phyloP scores from a whole-genome alignment of 1,140 invertebrate species.

The Drosophila pseudoobscura region DNA sequence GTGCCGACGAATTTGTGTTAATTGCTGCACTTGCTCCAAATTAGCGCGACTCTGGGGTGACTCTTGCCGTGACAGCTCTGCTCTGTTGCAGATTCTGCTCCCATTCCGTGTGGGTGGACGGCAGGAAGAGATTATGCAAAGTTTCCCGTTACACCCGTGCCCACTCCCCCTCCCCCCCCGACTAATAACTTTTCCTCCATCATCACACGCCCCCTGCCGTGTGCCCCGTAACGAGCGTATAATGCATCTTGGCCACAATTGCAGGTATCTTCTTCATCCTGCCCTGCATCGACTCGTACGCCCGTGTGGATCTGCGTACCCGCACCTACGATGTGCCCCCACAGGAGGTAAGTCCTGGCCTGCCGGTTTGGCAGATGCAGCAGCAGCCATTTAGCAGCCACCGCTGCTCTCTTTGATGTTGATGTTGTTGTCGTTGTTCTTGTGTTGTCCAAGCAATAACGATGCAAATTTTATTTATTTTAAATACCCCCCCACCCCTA shows the following conservation, averaged over 20 bases:
- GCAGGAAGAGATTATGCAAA: slow-evolving; percentile 48
- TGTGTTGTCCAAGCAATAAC: slow-evolving; percentile 31
- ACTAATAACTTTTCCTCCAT: too few species aligned
- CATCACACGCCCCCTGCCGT: background rate
- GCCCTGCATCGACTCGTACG: slow-evolving; percentile 96
- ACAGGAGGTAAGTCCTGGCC: slow-evolving; percentile 90
- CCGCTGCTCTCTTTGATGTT: slow-evolving; percentile 20
- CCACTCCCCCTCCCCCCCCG: too few species aligned
- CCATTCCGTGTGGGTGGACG: slow-evolving; percentile 23
- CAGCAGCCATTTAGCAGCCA: slow-evolving; percentile 23
- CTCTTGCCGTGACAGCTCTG: slow-evolving; percentile 34
- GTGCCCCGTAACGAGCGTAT: slow-evolving; percentile 14
- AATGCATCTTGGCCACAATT: slow-evolving; percentile 51
- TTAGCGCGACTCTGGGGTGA: slow-evolving; percentile 61
- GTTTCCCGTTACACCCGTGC: slow-evolving; percentile 21
- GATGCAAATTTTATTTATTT: slow-evolving; percentile 48
- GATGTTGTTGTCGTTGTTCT: slow-evolving; percentile 54
- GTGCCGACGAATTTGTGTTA: slow-evolving; percentile 77
- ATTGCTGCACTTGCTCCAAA: slow-evolving; percentile 82
- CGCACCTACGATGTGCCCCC: slow-evolving; percentile 97
- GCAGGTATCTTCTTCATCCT: slow-evolving; percentile 97
- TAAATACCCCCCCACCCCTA: slow-evolving; percentile 11
- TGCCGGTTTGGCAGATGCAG: slow-evolving; percentile 14
- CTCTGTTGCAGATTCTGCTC: slow-evolving; percentile 42
- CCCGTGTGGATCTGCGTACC: slow-evolving; percentile 94